Evolutionary conservation across 2,797 vertebrate genomes (phyloP), one percentile per base, ranked within the genome.

Genomic region (Tauraco hartlaubi): DNA sequence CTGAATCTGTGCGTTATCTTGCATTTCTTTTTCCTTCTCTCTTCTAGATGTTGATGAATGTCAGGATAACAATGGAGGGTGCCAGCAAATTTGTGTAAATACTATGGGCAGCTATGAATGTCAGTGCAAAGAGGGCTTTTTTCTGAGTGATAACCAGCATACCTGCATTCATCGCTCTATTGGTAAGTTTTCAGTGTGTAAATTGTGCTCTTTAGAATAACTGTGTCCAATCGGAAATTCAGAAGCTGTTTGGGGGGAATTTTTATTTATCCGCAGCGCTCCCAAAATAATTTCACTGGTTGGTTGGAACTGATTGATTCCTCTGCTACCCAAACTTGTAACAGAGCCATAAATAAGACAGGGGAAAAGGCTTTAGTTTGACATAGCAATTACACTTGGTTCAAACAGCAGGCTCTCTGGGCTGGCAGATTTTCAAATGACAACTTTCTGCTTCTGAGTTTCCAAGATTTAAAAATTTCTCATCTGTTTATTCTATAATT

Each of bases 51-150:
- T 99, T 95, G 99, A 99, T 13, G 99, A 99, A 95, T 99, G 99
- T 94, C 94, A 98, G 96, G 99, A 99, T 98, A 99, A 99, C 98
- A 99, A 99, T 3, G 99, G 99, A 1, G 99, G 99, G 71, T 99
- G 99, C 97, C 99, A 99, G 95, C 99, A 99, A 97, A 98, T 99
- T 95, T 99, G 99, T 56, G 98, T 99, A 77, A 99, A 99, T 73
- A 99, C 99, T 33, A 99, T 99, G 99, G 99, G 99, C 89, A 99
- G 99, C 98, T 99, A 99, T 9, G 99, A 99, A 96, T 99, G 99
- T 66, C 99, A 98, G 91, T 99, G 99, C 97, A 99, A 98, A 61
- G 96, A 99, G 0, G 99, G 99, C 39, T 99, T 99, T 96, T 99
- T 99, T 97, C 98, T 99, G 94, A 99, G 99, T 28, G 99, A 99